These are phyloP conservation scores for Ameiurus melas DNA, from an alignment of 2,113 vertebrate genomes.

Conservation along the genomic window DNA sequence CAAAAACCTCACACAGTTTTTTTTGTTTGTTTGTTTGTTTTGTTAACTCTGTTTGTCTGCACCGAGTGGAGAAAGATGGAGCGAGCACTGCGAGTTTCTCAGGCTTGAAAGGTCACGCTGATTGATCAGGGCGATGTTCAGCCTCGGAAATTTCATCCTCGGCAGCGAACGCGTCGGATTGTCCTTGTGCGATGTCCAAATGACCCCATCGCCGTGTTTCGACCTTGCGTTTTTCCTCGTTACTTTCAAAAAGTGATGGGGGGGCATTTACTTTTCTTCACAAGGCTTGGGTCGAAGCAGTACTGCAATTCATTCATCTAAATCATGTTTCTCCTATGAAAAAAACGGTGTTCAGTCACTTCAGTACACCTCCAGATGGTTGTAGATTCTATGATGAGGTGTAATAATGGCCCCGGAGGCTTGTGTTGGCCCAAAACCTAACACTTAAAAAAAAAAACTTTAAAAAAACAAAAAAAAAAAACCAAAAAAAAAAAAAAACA, in stretches of 20 bases:
- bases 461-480: too few relatives aligned
- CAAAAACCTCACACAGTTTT: not conserved
- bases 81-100: constrained; percentile 35
- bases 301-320: not conserved
- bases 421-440: too few relatives aligned
- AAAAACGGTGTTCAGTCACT: not conserved
- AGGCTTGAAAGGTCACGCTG: constrained; percentile 47
- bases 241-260: not conserved
- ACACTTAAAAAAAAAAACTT: too few relatives aligned
- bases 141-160: constrained; percentile 26
- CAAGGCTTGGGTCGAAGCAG: not conserved
- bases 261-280: not conserved
- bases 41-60: constrained; percentile 41
- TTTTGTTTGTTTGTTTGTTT: not conserved
- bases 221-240: not conserved
- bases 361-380: not conserved
- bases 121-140: constrained; percentile 42
- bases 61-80: constrained; percentile 21
- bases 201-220: not conserved
- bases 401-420: too few relatives aligned
- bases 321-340: not conserved
- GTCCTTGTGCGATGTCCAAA: not conserved
- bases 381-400: too few relatives aligned
- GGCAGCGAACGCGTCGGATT: constrained; percentile 7
- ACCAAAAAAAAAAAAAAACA: too few relatives aligned